Evolutionary conservation across 92 coral and sea anemone species (phyloP), one percentile per base, ranked within the genome.

Genomic region (Metridium senile): DNA sequence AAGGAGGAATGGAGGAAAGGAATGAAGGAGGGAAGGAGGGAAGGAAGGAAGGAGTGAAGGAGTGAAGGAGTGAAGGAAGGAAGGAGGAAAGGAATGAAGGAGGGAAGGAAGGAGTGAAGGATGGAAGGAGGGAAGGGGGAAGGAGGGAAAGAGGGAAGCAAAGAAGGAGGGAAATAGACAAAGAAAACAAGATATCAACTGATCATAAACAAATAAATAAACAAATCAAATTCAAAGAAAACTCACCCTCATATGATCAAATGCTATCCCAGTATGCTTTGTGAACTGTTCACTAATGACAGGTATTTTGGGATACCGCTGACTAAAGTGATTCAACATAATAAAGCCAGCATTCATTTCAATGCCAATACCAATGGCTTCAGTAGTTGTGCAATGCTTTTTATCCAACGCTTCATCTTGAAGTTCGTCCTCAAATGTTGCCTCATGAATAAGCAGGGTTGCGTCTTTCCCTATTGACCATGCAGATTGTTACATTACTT

Each of bases 241-340:
- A 39, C 90, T 71, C 80, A 95, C 99, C 89, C 77, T 89, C 99
- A 95, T 95, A 66, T 95, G 99, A 58, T 95, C 99, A 81, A 95
- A 95, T 43, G 99, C 97, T 68, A 95, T 89, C 78, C 99, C 99
- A 63, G 91, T 93, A 68, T 89, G 82, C 72, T 85, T 89, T 32
- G 94, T 95, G 43, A 92, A 95, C 84, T 87, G 74, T 43, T 87
- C 90, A 67, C 82, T 93, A 56, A 95, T 93, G 66, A 95, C 91
- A 0, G 99, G 99, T 61, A 95, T 92, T 79, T 95, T 95, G 62
- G 99, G 97, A 83, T 95, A 95, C 0, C 99, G 97, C 83, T 95
- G 99, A 62, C 99, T 95, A 66, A 95, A 95, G 72, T 95, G 99
- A 75, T 87, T 95, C 56, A 95, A 78, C 93, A 95, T 82, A 53